Evolutionary conservation across 2,888 invertebrate species (phyloP).

Genomic region (Cheilosia variabilis): DNA sequence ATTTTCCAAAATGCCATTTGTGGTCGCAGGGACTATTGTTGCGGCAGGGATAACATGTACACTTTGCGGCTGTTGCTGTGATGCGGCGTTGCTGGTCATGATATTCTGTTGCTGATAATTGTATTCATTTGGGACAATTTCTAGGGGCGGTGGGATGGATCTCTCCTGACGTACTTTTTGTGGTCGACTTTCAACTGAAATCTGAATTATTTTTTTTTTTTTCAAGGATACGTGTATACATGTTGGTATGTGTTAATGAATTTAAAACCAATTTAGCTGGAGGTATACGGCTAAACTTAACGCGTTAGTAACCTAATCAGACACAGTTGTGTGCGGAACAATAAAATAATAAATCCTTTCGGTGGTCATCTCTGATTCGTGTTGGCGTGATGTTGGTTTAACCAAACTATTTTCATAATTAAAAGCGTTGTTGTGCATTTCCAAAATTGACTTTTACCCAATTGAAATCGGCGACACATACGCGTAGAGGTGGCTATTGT

Average conservation of each 20-base stretch:
- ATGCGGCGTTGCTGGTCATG: slow-evolving; percentile 65
- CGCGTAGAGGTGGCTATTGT: not conserved
- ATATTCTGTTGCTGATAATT: slow-evolving; percentile 76
- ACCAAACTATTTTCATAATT: not conserved
- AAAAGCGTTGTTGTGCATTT: not conserved
- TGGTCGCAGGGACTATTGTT: slow-evolving; percentile 72
- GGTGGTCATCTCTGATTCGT: slow-evolving; percentile 3
- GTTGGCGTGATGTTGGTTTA: slow-evolving; percentile 1
- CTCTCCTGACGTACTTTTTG: slow-evolving; percentile 78
- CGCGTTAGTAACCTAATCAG: slow-evolving; percentile 28
- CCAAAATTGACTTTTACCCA: not conserved
- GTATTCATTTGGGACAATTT: slow-evolving; percentile 79
- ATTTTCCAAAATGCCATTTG: slow-evolving; percentile 81
- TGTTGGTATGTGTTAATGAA: slow-evolving; percentile 10
- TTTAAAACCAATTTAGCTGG: slow-evolving; percentile 32
- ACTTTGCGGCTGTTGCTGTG: slow-evolving; percentile 77
- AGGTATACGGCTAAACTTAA: not conserved
- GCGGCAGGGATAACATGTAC: slow-evolving; percentile 71
- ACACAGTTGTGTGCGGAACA: not conserved
- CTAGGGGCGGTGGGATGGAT: slow-evolving; percentile 81
- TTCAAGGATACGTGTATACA: slow-evolving; percentile 12
- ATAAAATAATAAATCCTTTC: slow-evolving; percentile 10
- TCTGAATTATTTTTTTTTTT: slow-evolving; percentile 76
- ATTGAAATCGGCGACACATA: not conserved
- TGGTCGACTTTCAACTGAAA: slow-evolving; percentile 82